These are phyloP conservation scores for Eciton burchellii DNA, from an alignment of 1,140 invertebrate genomes.

Conservation along the genomic window DNA sequence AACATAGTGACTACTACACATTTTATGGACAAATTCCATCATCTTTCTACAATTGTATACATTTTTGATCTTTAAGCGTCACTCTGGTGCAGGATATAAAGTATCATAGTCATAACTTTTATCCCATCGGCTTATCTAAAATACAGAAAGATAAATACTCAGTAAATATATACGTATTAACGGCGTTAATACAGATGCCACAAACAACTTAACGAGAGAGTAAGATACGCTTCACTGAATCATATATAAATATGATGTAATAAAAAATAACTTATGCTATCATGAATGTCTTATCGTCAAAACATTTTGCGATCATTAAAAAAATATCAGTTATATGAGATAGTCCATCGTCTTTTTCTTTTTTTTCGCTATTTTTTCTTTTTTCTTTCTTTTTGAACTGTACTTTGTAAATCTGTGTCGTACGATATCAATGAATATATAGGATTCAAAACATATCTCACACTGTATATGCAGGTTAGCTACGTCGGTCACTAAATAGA, in stretches of 20 bases:
- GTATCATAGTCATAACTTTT: slow-evolving; percentile 26
- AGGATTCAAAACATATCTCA: slow-evolving; percentile 69
- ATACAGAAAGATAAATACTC: slow-evolving; percentile 53
- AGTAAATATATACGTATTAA: slow-evolving; percentile 29
- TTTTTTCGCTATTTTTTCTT: neutral
- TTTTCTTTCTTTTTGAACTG: slow-evolving; percentile 45
- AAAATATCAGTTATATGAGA: slow-evolving; percentile 70
- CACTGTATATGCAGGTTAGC: slow-evolving; percentile 62
- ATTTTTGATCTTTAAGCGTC: slow-evolving; percentile 47
- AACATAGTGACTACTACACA: slow-evolving; percentile 77
- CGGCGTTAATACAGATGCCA: slow-evolving; percentile 32
- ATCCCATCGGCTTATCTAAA: slow-evolving; percentile 6
- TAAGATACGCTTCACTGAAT: slow-evolving; percentile 59
- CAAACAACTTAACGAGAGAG: slow-evolving; percentile 62
- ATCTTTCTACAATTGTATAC: slow-evolving; percentile 50
- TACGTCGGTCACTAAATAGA: slow-evolving; percentile 74
- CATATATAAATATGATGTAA: slow-evolving; percentile 70
- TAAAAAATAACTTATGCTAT: slow-evolving; percentile 74
- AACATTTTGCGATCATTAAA: slow-evolving; percentile 71
- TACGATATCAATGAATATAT: slow-evolving; percentile 61
- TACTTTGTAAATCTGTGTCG: slow-evolving; percentile 64
- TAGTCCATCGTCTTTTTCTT: slow-evolving; percentile 61
- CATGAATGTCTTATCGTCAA: slow-evolving; percentile 65
- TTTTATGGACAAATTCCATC: slow-evolving; percentile 64
- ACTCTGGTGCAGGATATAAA: slow-evolving; percentile 49